Percentiles rank a stretch among this genome's conserved stretches.
Conservation (phyloP, 2,797 vertebrate species). For the Cyprinodon diabolis region DNA sequence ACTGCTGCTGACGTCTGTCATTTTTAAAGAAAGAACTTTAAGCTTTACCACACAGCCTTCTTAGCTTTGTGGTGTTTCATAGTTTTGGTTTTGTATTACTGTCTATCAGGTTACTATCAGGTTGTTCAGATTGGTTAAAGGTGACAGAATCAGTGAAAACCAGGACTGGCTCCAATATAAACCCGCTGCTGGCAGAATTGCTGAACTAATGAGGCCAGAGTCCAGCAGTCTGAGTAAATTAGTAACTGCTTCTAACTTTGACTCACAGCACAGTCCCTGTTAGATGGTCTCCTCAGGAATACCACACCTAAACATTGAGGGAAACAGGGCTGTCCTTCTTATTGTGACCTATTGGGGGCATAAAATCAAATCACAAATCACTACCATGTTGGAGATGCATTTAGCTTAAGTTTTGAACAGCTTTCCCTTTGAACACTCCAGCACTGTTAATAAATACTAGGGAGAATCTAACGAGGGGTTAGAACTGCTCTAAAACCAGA, state of each 20-base stretch:
- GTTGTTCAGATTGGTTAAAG: neutral
- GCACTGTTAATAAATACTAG: neutral
- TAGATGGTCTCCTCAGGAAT: neutral
- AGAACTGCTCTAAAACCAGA: neutral
- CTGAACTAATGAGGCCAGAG: conserved; percentile 54
- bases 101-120: neutral
- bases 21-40: neutral
- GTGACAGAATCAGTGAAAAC: neutral
- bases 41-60: neutral
- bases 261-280: neutral
- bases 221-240: conserved; percentile 36
- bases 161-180: neutral
- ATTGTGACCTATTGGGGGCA: neutral
- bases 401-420: neutral
- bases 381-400: neutral
- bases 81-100: too few relatives aligned
- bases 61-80: neutral
- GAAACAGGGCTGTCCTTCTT: neutral
- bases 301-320: neutral
- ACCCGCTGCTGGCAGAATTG: conserved; percentile 42
- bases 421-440: neutral
- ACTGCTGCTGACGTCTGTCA: neutral
- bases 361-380: too few relatives aligned
- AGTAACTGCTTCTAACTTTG: conserved; percentile 23
- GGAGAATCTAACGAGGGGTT: neutral